Conservation (phyloP, 2,888 invertebrate species). For the Epistrophe eligans region DNA sequence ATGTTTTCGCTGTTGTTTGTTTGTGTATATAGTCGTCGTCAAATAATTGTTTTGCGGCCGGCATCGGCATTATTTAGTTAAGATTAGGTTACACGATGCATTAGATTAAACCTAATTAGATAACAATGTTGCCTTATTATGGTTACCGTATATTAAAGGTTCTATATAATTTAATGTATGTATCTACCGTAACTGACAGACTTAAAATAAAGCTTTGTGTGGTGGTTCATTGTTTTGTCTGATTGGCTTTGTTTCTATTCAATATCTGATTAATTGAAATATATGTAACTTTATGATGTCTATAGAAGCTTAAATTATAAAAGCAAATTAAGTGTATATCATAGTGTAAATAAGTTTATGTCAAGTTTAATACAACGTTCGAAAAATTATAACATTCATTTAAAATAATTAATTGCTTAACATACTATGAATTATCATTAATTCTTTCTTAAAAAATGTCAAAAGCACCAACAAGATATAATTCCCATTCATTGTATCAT, state of each 20-base stretch:
- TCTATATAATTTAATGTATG: constrained; percentile 1
- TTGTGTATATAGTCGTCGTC: constrained; percentile 15
- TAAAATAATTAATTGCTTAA: too few relatives aligned
- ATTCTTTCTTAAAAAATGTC: too few relatives aligned
- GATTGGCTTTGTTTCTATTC: neutral
- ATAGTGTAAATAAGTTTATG: too few relatives aligned
- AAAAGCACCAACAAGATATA: too few relatives aligned
- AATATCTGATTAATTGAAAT: constrained; percentile 13
- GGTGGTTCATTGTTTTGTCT: constrained; percentile 14
- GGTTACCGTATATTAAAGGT: neutral
- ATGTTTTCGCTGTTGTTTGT: constrained; percentile 4
- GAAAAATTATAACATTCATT: too few relatives aligned
- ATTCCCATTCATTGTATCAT: too few relatives aligned
- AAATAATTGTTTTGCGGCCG: constrained; percentile 66
- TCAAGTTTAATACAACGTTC: too few relatives aligned
- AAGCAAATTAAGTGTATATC: too few relatives aligned
- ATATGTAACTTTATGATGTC: neutral
- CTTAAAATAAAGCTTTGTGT: neutral
- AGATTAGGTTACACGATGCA: constrained; percentile 59
- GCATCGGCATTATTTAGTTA: constrained; percentile 47
- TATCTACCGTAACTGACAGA: neutral
- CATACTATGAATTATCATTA: too few relatives aligned
- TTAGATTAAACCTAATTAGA: constrained; percentile 56
- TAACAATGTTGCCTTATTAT: constrained; percentile 38
- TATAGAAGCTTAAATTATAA: neutral